Evolutionary conservation across 2,797 vertebrate species (phyloP).

Genomic region (Gymnoscopelus microlampas): DNA sequence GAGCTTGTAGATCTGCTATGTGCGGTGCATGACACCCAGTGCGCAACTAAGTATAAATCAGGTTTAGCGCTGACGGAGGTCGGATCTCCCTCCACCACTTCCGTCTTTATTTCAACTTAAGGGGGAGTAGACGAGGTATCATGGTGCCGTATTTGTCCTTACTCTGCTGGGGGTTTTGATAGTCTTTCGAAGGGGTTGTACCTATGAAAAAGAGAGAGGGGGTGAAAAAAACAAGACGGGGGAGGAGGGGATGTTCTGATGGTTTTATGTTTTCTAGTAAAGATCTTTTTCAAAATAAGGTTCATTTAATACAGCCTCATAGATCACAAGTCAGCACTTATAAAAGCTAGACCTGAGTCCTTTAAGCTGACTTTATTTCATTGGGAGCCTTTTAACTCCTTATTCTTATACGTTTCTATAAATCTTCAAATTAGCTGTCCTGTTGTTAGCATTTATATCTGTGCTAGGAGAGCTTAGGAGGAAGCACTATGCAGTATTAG

Average conservation of each 20-base stretch:
- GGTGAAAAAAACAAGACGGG: constrained; percentile 19
- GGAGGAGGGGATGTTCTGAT: constrained; percentile 9
- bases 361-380: constrained; percentile 32
- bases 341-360: constrained; percentile 24
- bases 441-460: constrained; percentile 28
- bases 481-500: constrained; percentile 35
- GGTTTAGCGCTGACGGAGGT: constrained; percentile 81
- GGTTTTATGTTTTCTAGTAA: constrained; percentile 33
- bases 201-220: constrained; percentile 17
- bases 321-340: constrained; percentile 39
- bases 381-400: constrained; percentile 2
- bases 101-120: constrained; percentile 72
- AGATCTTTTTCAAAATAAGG: constrained; percentile 45
- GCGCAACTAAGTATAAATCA: too few relatives aligned
- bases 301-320: constrained; percentile 46
- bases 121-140: constrained; percentile 82
- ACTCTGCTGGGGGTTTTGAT: constrained; percentile 45
- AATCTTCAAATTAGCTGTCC: constrained; percentile 37
- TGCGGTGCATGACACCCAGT: too few relatives aligned
- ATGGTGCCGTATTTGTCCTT: constrained; percentile 67
- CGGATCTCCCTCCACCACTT: constrained; percentile 84
- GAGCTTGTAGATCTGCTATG: too few relatives aligned
- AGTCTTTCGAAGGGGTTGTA: constrained; percentile 42
- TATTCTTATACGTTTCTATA: constrained; percentile 14
- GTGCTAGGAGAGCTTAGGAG: constrained; percentile 27